Conservation (phyloP, 2,797 vertebrate species). For the Tangara arthus region DNA sequence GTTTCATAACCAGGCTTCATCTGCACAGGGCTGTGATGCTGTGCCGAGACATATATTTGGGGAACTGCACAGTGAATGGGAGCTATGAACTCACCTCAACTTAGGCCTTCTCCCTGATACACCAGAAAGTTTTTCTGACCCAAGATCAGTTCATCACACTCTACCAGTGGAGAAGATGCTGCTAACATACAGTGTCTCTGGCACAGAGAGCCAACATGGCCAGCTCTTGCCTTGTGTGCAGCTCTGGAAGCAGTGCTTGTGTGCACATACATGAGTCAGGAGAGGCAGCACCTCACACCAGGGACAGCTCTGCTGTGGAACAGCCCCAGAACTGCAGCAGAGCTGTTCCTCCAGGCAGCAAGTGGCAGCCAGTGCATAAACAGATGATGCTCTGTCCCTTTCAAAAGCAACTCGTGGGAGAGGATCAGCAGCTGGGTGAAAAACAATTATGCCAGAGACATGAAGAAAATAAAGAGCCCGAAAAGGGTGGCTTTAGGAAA, state of each 20-base stretch:
- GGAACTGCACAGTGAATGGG: background rate
- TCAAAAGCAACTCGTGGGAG: rapidly evolving
- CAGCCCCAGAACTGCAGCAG: background rate
- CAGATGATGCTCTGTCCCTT: background rate
- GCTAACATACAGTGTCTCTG: rapidly evolving
- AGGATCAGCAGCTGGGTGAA: background rate
- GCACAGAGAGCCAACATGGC: rapidly evolving
- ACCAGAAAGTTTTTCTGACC: background rate
- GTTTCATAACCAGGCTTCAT: background rate
- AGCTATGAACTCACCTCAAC: background rate
- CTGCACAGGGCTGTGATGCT: background rate
- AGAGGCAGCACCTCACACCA: background rate
- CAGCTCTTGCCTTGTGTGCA: rapidly evolving
- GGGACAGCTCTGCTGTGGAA: background rate
- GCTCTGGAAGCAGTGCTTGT: background rate
- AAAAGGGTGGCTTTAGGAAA: background rate
- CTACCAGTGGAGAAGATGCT: background rate
- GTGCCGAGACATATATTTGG: rapidly evolving
- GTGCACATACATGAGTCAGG: rapidly evolving
- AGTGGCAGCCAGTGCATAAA: rapidly evolving
- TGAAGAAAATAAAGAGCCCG: background rate
- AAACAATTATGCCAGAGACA: background rate
- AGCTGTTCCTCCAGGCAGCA: background rate
- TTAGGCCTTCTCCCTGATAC: background rate
- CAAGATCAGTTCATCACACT: background rate